Evolutionary conservation across 2,888 invertebrate species (phyloP), one percentile per base, ranked within the genome.

Genomic region (Volucella zonaria): DNA sequence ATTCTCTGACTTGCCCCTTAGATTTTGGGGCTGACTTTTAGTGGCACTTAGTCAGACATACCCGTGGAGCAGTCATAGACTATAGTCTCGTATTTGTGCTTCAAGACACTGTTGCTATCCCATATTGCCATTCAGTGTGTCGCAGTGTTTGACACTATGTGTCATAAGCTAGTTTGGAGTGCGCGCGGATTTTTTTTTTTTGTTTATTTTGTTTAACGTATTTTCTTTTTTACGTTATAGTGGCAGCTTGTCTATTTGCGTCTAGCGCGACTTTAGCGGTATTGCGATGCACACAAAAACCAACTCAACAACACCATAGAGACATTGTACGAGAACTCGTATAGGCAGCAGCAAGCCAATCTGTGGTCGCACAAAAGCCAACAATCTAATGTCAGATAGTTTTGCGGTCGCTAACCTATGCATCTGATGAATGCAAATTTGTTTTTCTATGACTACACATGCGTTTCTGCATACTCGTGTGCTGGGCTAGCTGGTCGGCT

Each of bases 371-470:
- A 12, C 68, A 38, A 38, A 74, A 73, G 61, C 71, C 71, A 73
- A 56, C 91, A 90, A 91, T 91, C 91, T 91, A 91, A 91, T 91
- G 91, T 91, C 91, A 91, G 91, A 91, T 91, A 91, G 91, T 91
- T 90, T 90, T 91, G 91, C 91, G 91, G 91, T 91, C 91, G 91
- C 90, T 91, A 90, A 91, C 91, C 91, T 90, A 89, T 88, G 79
- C 81, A 85, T 85, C 81, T 61, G 73, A 77, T 85, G 73, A 81
- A 85, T 85, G 76, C 85, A 80, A 82, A 74, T 82, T 78, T 40
- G 8, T 42, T 75, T 54, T 51, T 15, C 64, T 74, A 51, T 58
- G n/a, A 64, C 43, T 47, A n/a, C 42, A 15, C 42, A 49, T 59
- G 66, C 58, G 45, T 54, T 71, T 79, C 51, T 74, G 62, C 59